A percentile compares a stretch with the other conserved stretches of the same genome.
Conservation (phyloP, 2,888 invertebrate species). For the Amorpha juglandis region DNA sequence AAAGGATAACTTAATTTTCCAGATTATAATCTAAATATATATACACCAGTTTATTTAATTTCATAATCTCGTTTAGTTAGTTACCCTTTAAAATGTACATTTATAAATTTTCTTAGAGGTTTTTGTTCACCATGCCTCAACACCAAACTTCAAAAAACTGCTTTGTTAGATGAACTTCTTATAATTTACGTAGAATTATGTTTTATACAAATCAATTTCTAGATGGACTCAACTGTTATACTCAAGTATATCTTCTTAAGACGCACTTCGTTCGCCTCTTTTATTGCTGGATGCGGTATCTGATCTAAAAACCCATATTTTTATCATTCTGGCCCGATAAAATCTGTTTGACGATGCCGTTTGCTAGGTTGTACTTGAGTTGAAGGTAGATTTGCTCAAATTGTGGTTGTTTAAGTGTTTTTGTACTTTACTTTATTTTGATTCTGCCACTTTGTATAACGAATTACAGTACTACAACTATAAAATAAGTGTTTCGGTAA, state of each 20-base stretch:
- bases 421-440: no score
- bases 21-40: no score
- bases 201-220: constrained; percentile 5
- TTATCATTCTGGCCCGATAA: constrained; percentile 5
- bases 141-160: no score
- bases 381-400: neutral
- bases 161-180: neutral
- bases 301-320: constrained; percentile 19
- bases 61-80: no score
- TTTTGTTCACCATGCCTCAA: neutral
- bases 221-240: neutral
- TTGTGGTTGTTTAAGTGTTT: neutral
- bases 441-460: no score
- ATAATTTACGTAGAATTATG: neutral
- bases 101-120: no score
- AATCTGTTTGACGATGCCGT: neutral
- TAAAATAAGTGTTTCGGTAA: no score
- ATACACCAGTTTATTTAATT: no score
- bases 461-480: no score
- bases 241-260: constrained; percentile 1
- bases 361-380: neutral
- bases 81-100: no score
- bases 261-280: neutral
- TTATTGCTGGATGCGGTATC: neutral
- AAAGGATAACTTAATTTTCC: no score